Base-by-base conservation (phyloP, 1,140 invertebrate genomes). In the Drosophila auraria region DNA sequence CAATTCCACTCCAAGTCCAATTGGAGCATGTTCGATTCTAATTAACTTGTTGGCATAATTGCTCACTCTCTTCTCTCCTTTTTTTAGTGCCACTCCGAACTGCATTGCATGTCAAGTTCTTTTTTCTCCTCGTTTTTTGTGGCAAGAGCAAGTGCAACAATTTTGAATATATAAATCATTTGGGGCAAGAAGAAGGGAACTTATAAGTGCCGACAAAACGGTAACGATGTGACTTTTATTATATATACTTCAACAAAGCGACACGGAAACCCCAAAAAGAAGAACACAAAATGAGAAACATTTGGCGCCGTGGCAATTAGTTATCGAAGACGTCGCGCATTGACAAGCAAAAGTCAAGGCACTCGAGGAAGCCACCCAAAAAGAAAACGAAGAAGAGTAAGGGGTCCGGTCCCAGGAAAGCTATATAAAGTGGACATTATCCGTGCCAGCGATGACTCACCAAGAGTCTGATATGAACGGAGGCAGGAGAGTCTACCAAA, bases 271-370 rank as follows among this genome's bases (percentile, higher is more conserved):
- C 30, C 56, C 33, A 53, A 66, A 59, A 36, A 27, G 25, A 62
- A 47, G 36, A 62, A 79, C n/a, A 68, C 53, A 56, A 64, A 68
- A 68, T 58, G 61, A 69, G 70, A 89, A 84, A 79, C 82, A 90
- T 90, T 90, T 90, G 86, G 86, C 86, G 86, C 86, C 86, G 86
- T 54, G 75, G 86, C 86, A 90, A 90, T 90, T 90, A 90, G 86
- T 90, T 90, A 90, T 90, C 86, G 82, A 90, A 82, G 86, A 82
- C 86, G 79, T 86, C 86, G 86, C 76, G 62, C 86, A 86, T 90
- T 90, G 86, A 90, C 86, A 90, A 90, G 79, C 86, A 82, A 76
- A 90, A 90, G 86, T 90, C 86, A 90, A 86, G 84, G 86, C 82
- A 90, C 86, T 90, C 72, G 70, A 69, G 78, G 66, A 72, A 90